Percentiles rank a stretch among this genome's conserved stretches.
Evolutionary conservation across 2,113 vertebrate species (phyloP).

Genomic region (Macroglossus sobrinus): DNA sequence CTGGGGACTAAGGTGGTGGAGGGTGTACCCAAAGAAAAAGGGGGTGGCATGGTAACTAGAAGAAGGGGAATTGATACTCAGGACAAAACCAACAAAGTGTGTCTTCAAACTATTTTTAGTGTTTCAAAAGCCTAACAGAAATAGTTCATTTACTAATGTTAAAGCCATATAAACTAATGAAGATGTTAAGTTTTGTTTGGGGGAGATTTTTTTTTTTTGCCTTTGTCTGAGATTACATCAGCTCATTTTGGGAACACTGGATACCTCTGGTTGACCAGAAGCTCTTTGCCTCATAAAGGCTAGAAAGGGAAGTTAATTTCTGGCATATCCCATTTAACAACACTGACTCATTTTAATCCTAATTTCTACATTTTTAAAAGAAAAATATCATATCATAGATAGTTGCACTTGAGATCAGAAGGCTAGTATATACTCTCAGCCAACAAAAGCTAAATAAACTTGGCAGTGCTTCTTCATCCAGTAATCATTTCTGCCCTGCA

Average conservation of each 20-base stretch:
- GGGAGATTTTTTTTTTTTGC: no score
- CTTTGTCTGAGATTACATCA: conserved; percentile 42
- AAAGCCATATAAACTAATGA: neutral
- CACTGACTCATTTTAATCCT: neutral
- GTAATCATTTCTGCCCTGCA: neutral
- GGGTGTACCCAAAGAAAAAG: neutral
- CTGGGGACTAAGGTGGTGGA: neutral
- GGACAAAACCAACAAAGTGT: neutral
- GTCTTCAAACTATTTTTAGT: neutral
- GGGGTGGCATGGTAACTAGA: neutral
- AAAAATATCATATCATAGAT: neutral
- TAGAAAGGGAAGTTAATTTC: neutral
- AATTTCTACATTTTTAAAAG: conserved; percentile 16
- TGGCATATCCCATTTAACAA: neutral
- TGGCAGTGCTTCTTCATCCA: neutral
- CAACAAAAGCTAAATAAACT: neutral
- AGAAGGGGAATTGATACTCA: neutral
- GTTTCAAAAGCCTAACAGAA: neutral
- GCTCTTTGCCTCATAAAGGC: neutral
- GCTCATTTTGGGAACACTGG: neutral
- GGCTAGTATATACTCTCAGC: neutral
- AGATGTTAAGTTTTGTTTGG: neutral
- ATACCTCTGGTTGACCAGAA: neutral
- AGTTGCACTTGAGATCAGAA: neutral
- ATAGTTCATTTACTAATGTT: neutral